Base-by-base conservation (phyloP, 2,888 invertebrate species). In the Gymnocheta viridis region DNA sequence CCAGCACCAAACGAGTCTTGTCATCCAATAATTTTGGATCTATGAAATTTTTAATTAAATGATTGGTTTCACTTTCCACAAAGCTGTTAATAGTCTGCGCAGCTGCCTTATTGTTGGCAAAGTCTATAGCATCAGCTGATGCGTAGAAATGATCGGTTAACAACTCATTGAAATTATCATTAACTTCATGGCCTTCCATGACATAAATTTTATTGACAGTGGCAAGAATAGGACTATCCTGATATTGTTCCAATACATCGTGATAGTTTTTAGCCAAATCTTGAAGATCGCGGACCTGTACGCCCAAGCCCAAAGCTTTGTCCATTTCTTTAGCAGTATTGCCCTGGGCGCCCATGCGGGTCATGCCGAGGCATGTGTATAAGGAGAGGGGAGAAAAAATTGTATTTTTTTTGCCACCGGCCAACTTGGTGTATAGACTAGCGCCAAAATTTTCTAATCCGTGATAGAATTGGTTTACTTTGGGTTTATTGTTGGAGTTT, bases 41-140 rank as follows among this genome's bases (percentile, higher is more conserved):
- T 60, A 98, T 92, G 4, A 98, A 93, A 87, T 97, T 93, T 87
- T 95, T 95, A 85, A 99, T 98, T 89, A 95, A 96, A n/a, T 95
- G 92, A 69, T 96, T 95, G 0, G 98, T 98, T 88, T 96, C 94
- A 6, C 94, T 91, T 88, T 95, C 95, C 72, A 95, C 97, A 97
- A 98, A 98, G 38, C 91, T 86, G 89, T 98, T 98, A 58, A 99
- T 97, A 0, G 89, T 91, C 0, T 91, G 87, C 0, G 93, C 93
- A 4, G 94, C 93, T 67, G 89, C 91, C 0, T 87, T 88, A 14
- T 92, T 91, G 6, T 93, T 85, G 0, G 67, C 86, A 87, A 97
- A 97, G 88, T 96, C 90, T 0, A 96, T 87, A 76, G 92, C 92
- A 87, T 95, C 93, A 4, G 94, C 93, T 17, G 93, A 94, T 9